phyloP scores from a whole-genome alignment of 2,888 invertebrate genomes.

The Ectropis crepuscularia region DNA sequence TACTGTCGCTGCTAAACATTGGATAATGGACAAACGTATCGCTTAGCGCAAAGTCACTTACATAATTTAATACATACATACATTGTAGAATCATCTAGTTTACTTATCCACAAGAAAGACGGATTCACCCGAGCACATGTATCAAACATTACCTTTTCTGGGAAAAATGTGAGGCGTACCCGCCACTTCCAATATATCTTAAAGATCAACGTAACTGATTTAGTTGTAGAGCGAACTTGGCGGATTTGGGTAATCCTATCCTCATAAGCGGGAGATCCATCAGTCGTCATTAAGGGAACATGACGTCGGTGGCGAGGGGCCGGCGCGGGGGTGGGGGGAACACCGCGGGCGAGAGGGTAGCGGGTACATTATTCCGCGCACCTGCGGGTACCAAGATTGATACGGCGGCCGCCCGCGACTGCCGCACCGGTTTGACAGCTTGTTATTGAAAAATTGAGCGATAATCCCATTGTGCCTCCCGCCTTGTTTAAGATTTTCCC shows the following conservation, averaged over 20 bases:
- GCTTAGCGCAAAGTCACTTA: constrained; percentile 18
- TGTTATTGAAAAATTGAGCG: constrained; percentile 82
- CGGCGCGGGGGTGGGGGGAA: constrained; percentile 12
- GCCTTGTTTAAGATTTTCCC: constrained; percentile 66
- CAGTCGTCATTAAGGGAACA: constrained; percentile 79
- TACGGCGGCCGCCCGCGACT: constrained; percentile 58
- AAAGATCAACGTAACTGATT: constrained; percentile 66
- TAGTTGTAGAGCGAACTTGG: constrained; percentile 64
- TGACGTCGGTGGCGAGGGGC: constrained; percentile 45
- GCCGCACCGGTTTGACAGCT: constrained; percentile 68
- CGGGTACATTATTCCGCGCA: constrained; percentile 47
- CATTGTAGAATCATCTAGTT: constrained; percentile 23
- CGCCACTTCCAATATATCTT: constrained; percentile 50
- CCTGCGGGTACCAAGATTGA: constrained; percentile 78
- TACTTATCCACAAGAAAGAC: constrained; percentile 36
- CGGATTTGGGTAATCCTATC: constrained; percentile 70
- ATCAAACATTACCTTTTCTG: constrained; percentile 32
- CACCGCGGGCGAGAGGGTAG: constrained; percentile 21
- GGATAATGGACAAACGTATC: constrained; percentile 4
- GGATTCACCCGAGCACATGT: constrained; percentile 30
- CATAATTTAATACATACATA: constrained; percentile 23
- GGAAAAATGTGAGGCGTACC: constrained; percentile 29
- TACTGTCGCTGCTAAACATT: constrained; percentile 4
- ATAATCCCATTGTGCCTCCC: constrained; percentile 67
- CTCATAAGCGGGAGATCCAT: constrained; percentile 74